Conservation (phyloP, 2,797 vertebrate genomes). For the Prionace glauca region DNA sequence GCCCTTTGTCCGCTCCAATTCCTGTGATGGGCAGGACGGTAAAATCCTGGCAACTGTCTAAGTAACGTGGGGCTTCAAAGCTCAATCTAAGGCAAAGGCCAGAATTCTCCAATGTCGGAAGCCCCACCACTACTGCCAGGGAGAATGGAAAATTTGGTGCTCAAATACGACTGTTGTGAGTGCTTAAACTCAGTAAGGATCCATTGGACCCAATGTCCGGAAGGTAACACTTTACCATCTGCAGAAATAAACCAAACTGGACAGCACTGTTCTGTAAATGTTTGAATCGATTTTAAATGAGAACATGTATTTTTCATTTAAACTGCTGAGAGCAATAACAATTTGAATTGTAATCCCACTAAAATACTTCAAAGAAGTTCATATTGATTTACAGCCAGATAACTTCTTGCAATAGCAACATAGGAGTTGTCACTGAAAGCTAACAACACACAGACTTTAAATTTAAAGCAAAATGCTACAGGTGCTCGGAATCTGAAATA, state of each 20-base stretch:
- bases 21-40: too few relatives aligned
- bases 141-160: too few relatives aligned
- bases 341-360: not conserved
- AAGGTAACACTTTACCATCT: too few relatives aligned
- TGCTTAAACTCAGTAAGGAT: not conserved
- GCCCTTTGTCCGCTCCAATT: too few relatives aligned
- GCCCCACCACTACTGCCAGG: too few relatives aligned
- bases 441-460: too few relatives aligned
- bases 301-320: not conserved
- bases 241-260: not conserved
- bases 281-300: not conserved
- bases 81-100: too few relatives aligned
- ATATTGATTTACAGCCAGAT: not conserved
- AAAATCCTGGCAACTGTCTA: too few relatives aligned
- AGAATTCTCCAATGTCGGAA: too few relatives aligned
- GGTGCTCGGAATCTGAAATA: too few relatives aligned
- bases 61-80: too few relatives aligned
- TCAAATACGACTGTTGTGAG: not conserved
- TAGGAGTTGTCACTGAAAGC: not conserved
- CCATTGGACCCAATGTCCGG: not conserved
- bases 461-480: too few relatives aligned
- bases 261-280: not conserved
- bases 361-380: not conserved
- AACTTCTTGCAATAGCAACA: not conserved
- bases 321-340: not conserved